Evolutionary conservation across 2,888 invertebrate genomes (phyloP), one percentile per base, ranked within the genome.

Genomic region (Oxycera nigricornis): DNA sequence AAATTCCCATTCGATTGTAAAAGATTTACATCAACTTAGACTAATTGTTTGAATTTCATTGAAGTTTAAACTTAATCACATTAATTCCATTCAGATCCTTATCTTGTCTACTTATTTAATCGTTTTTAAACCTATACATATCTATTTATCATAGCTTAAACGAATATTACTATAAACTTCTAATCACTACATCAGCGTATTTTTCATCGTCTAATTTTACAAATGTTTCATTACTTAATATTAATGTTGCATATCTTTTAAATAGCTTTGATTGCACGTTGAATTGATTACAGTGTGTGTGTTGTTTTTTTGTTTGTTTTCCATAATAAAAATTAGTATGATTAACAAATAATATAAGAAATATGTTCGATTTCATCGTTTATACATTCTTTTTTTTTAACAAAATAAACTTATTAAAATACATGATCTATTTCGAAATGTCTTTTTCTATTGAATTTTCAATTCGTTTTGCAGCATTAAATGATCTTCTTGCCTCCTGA

Each of bases 251-350:
- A 41, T 61, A 41, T 72, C 46, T 20, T 35, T 55, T 46, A 41
- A 65, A 35, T 72, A 73, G 35, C 46, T 65, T 75, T 75, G 75
- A 75, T 75, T 75, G 75, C 75, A 75, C 75, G 72, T 72, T 30
- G 46, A 46, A 26, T 46, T 46, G 50, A 28, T 30, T n/a, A n/a
- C n/a, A n/a, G n/a, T n/a, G n/a, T n/a, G n/a, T n/a, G n/a, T n/a
- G n/a, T n/a, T n/a, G n/a, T n/a, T 46, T 72, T 72, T 28, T 20
- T 24, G 2, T 57, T 52, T 65, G 24, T 17, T 61, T 26, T 9
- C 17, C n/a, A 62, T 6, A 31, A 7, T 62, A 50, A 72, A 72
- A 73, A 61, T 30, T 31, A 24, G 46, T 24, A 22, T 28, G 28
- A 50, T 52, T 24, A 41, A 67, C 41, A 30, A 59, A 28, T 59